phyloP scores from a whole-genome alignment of 2,888 invertebrate genomes.

The Chymomyza caudatula region DNA sequence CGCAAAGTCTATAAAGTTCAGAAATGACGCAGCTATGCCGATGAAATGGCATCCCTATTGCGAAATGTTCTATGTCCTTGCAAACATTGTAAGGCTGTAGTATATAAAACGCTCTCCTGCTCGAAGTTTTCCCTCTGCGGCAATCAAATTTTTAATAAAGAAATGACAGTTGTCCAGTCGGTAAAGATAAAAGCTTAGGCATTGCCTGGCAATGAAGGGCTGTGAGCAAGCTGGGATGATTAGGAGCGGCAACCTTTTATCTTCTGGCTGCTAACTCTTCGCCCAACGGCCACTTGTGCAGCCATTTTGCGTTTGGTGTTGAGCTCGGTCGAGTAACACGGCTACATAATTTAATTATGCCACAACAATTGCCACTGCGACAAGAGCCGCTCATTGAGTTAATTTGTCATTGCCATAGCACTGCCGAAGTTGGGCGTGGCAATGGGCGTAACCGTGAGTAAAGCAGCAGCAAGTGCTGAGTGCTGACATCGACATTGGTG shows the following conservation, averaged over 20 bases:
- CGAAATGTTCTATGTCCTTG: too few species aligned
- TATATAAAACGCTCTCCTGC: not conserved
- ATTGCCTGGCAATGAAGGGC: not conserved
- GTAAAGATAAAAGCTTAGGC: not conserved
- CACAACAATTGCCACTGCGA: conserved; percentile 36
- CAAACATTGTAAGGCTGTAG: too few species aligned
- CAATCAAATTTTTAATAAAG: not conserved
- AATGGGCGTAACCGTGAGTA: not conserved
- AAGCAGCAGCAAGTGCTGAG: not conserved
- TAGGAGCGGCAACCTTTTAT: not conserved
- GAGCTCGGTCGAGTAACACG: conserved; percentile 8
- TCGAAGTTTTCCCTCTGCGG: not conserved
- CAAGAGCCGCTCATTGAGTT: conserved; percentile 60
- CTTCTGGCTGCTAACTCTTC: not conserved
- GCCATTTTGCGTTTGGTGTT: not conserved
- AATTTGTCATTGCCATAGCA: conserved; percentile 49
- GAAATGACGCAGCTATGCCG: too few species aligned
- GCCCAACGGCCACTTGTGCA: not conserved
- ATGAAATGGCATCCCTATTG: too few species aligned
- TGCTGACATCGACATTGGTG: not conserved
- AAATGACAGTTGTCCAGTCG: not conserved
- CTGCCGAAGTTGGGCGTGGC: not conserved
- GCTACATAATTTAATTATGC: conserved; percentile 63
- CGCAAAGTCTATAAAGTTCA: too few species aligned
- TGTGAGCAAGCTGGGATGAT: not conserved